Conservation (phyloP, 2,797 vertebrate species). For the Halcyon leucocephala region DNA sequence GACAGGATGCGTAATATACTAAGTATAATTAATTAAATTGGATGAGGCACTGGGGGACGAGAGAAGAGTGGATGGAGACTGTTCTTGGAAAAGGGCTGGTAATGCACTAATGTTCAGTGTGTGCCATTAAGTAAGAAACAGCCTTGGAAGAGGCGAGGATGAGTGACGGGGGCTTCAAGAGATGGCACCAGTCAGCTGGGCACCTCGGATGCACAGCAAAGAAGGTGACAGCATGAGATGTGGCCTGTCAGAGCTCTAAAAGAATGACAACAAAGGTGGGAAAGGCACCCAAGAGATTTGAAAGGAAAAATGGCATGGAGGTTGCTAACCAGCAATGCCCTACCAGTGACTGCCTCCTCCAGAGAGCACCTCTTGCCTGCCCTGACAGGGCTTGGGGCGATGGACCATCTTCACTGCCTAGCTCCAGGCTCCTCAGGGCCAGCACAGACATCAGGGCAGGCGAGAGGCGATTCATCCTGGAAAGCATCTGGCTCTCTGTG, state of each 20-base stretch:
- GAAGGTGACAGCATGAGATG: not conserved
- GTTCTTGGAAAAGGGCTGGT: conserved; percentile 66
- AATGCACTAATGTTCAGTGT: conserved; percentile 39
- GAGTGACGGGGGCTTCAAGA: not conserved
- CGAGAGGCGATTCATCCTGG: not conserved
- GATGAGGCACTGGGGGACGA: conserved; percentile 68
- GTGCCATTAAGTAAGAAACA: conserved; percentile 26
- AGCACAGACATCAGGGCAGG: accelerated
- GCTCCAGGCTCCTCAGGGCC: not conserved
- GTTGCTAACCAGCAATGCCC: not conserved
- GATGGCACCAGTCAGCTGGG: conserved; percentile 32
- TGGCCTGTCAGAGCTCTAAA: not conserved
- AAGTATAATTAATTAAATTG: conserved; percentile 77
- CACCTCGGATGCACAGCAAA: not conserved
- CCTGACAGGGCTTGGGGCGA: not conserved
- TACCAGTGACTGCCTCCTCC: not conserved
- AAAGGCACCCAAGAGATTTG: not conserved
- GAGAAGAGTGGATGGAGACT: conserved; percentile 66
- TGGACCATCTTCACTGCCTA: not conserved
- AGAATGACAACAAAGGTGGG: not conserved
- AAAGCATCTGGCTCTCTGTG: not conserved
- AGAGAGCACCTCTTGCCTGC: not conserved
- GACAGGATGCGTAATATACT: conserved; percentile 75
- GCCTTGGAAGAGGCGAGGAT: not conserved
- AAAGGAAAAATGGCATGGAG: not conserved